Evolutionary conservation across 2,888 invertebrate genomes (phyloP).

Genomic region (Branchipolynoe longqiensis): DNA sequence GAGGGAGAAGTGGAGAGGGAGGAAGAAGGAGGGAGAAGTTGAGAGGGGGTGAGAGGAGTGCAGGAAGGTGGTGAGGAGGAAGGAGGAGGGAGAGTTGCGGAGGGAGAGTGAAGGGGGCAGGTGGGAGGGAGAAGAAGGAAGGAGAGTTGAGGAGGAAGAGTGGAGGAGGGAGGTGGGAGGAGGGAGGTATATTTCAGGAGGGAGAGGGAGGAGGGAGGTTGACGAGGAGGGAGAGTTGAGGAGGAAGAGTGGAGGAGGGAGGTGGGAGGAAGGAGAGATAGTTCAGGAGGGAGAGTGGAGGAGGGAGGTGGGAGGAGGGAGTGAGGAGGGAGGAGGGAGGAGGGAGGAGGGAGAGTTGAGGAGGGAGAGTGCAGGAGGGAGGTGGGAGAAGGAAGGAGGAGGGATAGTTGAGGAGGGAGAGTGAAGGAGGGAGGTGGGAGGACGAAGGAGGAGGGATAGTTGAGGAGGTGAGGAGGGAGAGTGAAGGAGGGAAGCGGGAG

Average conservation of each 20-base stretch:
- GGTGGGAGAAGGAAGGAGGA: not conserved
- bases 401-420: not conserved
- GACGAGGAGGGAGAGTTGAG: not conserved
- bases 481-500: not conserved
- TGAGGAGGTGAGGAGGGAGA: not conserved
- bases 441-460: not conserved
- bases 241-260: not conserved
- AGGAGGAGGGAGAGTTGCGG: not conserved
- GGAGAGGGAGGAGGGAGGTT: not conserved
- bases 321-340: not conserved
- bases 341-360: not conserved
- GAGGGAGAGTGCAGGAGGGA: not conserved
- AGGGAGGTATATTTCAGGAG: not conserved
- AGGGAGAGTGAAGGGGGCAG: not conserved
- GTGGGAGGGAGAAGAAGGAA: not conserved
- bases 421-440: not conserved
- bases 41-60: not conserved
- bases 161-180: not conserved
- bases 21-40: not conserved
- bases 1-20: not conserved
- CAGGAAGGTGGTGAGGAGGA: not conserved
- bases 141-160: not conserved
- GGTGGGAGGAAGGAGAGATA: not conserved
- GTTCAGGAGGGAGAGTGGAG: not conserved
- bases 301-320: not conserved